Percentiles rank a stretch among this genome's conserved stretches.
phyloP scores from a whole-genome alignment of 2,888 invertebrate genomes.

The Andrena minutula region DNA sequence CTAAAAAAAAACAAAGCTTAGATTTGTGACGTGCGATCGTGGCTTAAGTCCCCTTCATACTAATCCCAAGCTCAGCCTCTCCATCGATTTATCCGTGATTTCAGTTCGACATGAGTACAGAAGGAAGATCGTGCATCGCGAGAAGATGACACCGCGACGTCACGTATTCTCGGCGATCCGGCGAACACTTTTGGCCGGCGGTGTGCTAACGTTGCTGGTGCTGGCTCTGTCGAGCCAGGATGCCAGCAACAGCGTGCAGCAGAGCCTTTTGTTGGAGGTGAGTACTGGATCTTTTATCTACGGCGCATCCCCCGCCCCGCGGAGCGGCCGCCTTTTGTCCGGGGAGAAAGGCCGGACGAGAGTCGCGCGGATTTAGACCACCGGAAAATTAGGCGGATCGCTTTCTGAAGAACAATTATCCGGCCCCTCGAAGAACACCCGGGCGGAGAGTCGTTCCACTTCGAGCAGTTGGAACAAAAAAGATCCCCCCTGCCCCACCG shows the following conservation, averaged over 20 bases:
- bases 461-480: slow-evolving; percentile 12
- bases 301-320: not conserved
- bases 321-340: slow-evolving; percentile 30
- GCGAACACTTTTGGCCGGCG: slow-evolving; percentile 79
- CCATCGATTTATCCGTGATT: not conserved
- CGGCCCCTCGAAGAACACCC: slow-evolving; percentile 14
- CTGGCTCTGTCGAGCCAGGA: slow-evolving; percentile 82
- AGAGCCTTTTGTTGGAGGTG: slow-evolving; percentile 77
- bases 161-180: slow-evolving; percentile 82
- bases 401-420: slow-evolving; percentile 41
- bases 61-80: not conserved
- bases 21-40: no score
- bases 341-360: not conserved
- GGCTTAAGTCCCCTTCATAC: no score
- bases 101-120: slow-evolving; percentile 84
- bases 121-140: slow-evolving; percentile 78
- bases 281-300: slow-evolving; percentile 56
- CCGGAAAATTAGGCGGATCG: slow-evolving; percentile 49
- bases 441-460: slow-evolving; percentile 17
- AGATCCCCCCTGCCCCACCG: not conserved
- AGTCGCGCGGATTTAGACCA: slow-evolving; percentile 30
- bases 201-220: slow-evolving; percentile 80
- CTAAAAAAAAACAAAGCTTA: no score
- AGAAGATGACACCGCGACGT: slow-evolving; percentile 84
- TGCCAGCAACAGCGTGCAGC: slow-evolving; percentile 76